phyloP scores from a whole-genome alignment of 2,113 vertebrate genomes.

The Percina caprodes region DNA sequence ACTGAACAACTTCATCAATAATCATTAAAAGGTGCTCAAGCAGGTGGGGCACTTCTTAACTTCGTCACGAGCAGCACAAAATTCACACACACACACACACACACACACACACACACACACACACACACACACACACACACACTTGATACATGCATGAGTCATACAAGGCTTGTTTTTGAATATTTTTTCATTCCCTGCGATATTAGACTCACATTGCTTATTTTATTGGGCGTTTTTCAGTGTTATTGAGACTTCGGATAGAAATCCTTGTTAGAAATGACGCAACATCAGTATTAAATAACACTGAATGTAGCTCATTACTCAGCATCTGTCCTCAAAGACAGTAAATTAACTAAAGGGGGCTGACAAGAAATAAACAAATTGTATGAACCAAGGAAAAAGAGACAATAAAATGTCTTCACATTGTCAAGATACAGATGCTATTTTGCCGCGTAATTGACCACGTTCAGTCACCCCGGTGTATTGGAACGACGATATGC shows the following conservation, averaged over 20 bases:
- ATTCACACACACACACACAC: constrained; percentile 3
- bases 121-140: constrained; percentile 11
- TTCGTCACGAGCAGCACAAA: constrained; percentile 30
- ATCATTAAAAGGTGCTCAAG: constrained; percentile 78
- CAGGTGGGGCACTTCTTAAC: constrained; percentile 65
- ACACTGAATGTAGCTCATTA: constrained; percentile 21
- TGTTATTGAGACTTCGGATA: constrained; percentile 14
- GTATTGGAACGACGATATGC: constrained; percentile 19
- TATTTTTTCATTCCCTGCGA: constrained; percentile 27
- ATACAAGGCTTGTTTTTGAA: constrained; percentile 9
- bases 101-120: constrained; percentile 6
- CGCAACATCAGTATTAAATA: constrained; percentile 16
- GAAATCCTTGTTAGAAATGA: constrained; percentile 18
- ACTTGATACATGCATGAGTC: constrained; percentile 10
- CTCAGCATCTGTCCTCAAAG: constrained; percentile 6
- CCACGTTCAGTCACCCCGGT: constrained; percentile 14
- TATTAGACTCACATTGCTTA: constrained; percentile 9
- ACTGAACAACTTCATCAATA: constrained; percentile 81
- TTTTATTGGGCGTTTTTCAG: constrained; percentile 24
- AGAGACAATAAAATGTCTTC: constrained; percentile 15
- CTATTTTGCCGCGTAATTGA: constrained; percentile 32
- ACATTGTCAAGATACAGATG: neutral
- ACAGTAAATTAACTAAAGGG: constrained; percentile 12
- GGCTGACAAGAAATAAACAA: constrained; percentile 12
- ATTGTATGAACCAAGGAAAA: constrained; percentile 2